These are phyloP conservation scores for Limnodromus scolopaceus DNA, from an alignment of 2,797 vertebrate species.

Conservation along the genomic window DNA sequence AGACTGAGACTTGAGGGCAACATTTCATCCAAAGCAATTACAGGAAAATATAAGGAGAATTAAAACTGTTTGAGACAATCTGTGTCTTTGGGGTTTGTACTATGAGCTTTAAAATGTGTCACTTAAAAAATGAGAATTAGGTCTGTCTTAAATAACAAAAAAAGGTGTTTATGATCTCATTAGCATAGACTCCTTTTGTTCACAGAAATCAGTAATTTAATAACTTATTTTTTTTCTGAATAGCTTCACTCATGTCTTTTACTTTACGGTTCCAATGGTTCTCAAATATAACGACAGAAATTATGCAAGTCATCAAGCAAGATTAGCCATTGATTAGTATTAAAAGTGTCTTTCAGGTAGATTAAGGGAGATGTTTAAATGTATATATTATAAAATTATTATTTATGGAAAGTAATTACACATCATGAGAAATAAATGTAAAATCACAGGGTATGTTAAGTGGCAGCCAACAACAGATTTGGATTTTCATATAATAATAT, in stretches of 20 bases:
- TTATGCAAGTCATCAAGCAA: neutral
- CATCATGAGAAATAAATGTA: neutral
- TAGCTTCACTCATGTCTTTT: neutral
- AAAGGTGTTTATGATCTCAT: neutral
- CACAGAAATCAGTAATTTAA: neutral
- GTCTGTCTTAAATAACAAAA: neutral
- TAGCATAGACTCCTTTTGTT: neutral
- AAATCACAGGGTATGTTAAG: neutral
- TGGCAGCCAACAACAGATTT: neutral
- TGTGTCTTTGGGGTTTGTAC: neutral
- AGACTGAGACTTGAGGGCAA: neutral
- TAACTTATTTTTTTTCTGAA: neutral
- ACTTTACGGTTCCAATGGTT: neutral
- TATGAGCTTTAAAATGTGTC: neutral
- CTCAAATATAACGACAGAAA: neutral
- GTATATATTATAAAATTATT: neutral
- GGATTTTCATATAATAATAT: neutral
- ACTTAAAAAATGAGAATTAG: neutral
- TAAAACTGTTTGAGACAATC: neutral
- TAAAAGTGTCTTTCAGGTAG: neutral
- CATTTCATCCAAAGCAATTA: neutral
- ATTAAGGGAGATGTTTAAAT: neutral
- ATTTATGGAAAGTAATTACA: neutral
- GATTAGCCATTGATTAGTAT: neutral
- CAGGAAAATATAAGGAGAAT: neutral